Evolutionary conservation across 1,140 invertebrate genomes (phyloP).

Genomic region (Lepeophtheirus salmonis): DNA sequence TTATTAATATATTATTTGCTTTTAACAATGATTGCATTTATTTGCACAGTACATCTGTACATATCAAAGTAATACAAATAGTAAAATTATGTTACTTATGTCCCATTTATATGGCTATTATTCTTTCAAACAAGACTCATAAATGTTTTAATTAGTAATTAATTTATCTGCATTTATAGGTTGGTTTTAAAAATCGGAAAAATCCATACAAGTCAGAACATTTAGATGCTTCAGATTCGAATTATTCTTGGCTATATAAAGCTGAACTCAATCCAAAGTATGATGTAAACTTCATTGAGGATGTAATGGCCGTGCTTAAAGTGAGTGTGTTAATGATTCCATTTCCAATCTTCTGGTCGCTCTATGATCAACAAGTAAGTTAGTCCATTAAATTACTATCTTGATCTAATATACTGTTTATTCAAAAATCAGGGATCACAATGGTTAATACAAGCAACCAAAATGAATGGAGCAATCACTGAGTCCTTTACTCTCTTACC

Average conservation of each 20-base stretch:
- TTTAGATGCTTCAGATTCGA: too few relatives aligned
- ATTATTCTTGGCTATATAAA: not conserved
- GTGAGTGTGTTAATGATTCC: slow-evolving; percentile 59
- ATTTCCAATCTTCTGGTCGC: slow-evolving; percentile 69
- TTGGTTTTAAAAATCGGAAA: not conserved
- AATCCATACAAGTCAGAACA: not conserved
- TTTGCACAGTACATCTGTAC: too few relatives aligned
- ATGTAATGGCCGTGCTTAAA: slow-evolving; percentile 49
- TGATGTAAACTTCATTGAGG: slow-evolving; percentile 42
- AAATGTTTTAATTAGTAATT: too few relatives aligned
- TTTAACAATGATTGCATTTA: too few relatives aligned
- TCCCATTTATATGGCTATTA: too few relatives aligned
- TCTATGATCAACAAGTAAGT: slow-evolving; percentile 51
- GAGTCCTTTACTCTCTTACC: slow-evolving; percentile 44
- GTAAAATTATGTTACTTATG: too few relatives aligned
- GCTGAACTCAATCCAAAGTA: slow-evolving; percentile 30
- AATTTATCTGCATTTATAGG: too few relatives aligned
- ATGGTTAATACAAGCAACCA: slow-evolving; percentile 82
- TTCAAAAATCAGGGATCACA: slow-evolving; percentile 48
- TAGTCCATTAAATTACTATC: too few relatives aligned
- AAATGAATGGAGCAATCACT: slow-evolving; percentile 63
- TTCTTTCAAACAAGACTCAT: too few relatives aligned
- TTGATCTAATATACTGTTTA: too few relatives aligned
- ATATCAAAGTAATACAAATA: too few relatives aligned
- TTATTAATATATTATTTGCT: not conserved